A percentile compares a stretch with the other conserved stretches of the same genome.
Evolutionary conservation across 2,113 vertebrate species (phyloP).

Genomic region (Oophaga pumilio): DNA sequence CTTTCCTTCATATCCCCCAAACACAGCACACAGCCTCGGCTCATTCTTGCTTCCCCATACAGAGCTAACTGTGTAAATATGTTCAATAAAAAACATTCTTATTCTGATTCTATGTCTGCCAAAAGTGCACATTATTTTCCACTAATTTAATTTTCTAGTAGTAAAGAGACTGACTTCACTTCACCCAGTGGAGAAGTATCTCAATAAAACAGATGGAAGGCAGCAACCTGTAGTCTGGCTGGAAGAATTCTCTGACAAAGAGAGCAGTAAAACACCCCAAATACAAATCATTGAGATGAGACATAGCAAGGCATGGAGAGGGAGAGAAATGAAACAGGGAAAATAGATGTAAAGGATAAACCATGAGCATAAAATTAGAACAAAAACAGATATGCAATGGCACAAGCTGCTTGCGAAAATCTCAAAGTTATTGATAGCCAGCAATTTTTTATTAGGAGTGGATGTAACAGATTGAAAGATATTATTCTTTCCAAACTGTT

Average conservation of each 20-base stretch:
- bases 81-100: slow-evolving; percentile 45
- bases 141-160: slow-evolving; percentile 50
- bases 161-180: slow-evolving; percentile 46
- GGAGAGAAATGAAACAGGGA: neutral
- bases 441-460: slow-evolving; percentile 21
- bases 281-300: slow-evolving; percentile 22
- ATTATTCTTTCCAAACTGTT: slow-evolving; percentile 52
- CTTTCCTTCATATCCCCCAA: neutral
- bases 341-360: neutral
- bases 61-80: slow-evolving; percentile 32
- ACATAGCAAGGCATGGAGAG: neutral
- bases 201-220: slow-evolving; percentile 49
- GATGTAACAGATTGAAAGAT: slow-evolving; percentile 35
- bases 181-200: slow-evolving; percentile 47
- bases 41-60: neutral
- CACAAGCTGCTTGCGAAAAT: neutral
- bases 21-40: neutral
- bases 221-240: slow-evolving; percentile 41
- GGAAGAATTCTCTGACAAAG: neutral
- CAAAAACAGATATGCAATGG: neutral
- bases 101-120: slow-evolving; percentile 21
- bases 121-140: slow-evolving; percentile 50
- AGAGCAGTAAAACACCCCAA: slow-evolving; percentile 18
- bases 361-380: slow-evolving; percentile 1
- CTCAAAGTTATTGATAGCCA: slow-evolving; percentile 33